phyloP scores from a whole-genome alignment of 2,888 invertebrate species.

The Yponomeuta sedellus region DNA sequence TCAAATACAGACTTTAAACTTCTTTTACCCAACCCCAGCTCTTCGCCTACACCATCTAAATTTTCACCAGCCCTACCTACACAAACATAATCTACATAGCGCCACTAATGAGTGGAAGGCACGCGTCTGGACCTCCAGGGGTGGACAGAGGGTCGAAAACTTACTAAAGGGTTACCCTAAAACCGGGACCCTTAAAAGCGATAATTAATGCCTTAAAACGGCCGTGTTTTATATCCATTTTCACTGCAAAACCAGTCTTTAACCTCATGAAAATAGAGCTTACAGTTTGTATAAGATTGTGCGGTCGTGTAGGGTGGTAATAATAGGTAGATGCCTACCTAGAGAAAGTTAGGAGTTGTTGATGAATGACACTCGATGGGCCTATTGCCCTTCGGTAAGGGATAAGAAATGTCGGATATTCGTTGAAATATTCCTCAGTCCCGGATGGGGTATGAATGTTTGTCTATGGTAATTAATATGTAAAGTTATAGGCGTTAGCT shows the following conservation, averaged over 20 bases:
- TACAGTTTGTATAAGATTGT: slow-evolving; percentile 22
- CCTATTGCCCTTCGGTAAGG: slow-evolving; percentile 75
- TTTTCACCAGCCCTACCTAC: slow-evolving; percentile 41
- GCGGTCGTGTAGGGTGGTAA: slow-evolving; percentile 34
- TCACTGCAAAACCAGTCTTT: slow-evolving; percentile 31
- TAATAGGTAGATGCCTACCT: slow-evolving; percentile 55
- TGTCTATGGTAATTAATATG: slow-evolving; percentile 27
- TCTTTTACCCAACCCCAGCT: background rate
- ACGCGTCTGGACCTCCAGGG: slow-evolving; percentile 61
- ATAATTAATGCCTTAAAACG: slow-evolving; percentile 72
- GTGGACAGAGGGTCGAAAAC: slow-evolving; percentile 72
- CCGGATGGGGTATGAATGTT: slow-evolving; percentile 25
- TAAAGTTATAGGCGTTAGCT: slow-evolving; percentile 22
- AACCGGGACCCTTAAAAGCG: slow-evolving; percentile 53
- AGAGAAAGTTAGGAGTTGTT: slow-evolving; percentile 71
- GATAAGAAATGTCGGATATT: slow-evolving; percentile 73
- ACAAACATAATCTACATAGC: slow-evolving; percentile 51
- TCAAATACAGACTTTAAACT: slow-evolving; percentile 27
- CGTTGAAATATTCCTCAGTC: slow-evolving; percentile 60
- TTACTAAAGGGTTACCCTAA: slow-evolving; percentile 73
- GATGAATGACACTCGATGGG: slow-evolving; percentile 75
- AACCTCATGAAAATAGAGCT: slow-evolving; percentile 25
- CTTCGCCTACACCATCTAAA: slow-evolving; percentile 45
- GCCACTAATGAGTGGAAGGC: slow-evolving; percentile 64
- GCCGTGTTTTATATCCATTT: slow-evolving; percentile 42